These are phyloP conservation scores for Platorchestia sp. DNA, from an alignment of 1,140 invertebrate species.

Conservation along the genomic window DNA sequence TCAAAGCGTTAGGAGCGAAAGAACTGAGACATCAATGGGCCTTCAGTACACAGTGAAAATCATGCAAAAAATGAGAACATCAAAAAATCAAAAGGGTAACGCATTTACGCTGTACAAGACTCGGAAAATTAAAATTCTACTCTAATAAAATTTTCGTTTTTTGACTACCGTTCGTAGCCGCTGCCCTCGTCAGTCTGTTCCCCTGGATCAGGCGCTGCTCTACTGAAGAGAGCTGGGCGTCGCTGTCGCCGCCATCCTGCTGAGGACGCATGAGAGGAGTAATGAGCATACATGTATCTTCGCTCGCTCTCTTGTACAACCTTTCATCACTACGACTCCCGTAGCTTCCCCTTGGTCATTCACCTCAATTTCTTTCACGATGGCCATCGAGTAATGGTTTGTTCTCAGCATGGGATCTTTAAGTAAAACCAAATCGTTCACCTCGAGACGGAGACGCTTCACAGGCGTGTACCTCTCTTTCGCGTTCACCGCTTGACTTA, in stretches of 20 bases:
- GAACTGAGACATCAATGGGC: no score
- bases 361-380: background rate
- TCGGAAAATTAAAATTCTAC: no score
- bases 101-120: no score
- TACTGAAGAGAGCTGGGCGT: background rate
- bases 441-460: background rate
- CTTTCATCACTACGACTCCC: background rate
- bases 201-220: background rate
- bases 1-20: no score
- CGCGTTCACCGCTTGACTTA: background rate
- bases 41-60: no score
- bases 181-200: no score
- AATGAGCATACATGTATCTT: background rate
- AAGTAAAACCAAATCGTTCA: constrained; percentile 8
- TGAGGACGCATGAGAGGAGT: background rate
- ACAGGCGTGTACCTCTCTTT: constrained; percentile 25
- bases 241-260: background rate
- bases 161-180: no score
- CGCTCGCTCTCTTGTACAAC: background rate
- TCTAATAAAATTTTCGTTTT: no score
- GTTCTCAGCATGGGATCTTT: background rate
- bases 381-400: background rate
- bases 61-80: no score
- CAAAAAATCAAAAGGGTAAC: no score
- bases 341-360: constrained; percentile 31